Evolutionary conservation across 2,797 vertebrate species (phyloP), one percentile per base, ranked within the genome.

Genomic region (Numenius phaeopus): DNA sequence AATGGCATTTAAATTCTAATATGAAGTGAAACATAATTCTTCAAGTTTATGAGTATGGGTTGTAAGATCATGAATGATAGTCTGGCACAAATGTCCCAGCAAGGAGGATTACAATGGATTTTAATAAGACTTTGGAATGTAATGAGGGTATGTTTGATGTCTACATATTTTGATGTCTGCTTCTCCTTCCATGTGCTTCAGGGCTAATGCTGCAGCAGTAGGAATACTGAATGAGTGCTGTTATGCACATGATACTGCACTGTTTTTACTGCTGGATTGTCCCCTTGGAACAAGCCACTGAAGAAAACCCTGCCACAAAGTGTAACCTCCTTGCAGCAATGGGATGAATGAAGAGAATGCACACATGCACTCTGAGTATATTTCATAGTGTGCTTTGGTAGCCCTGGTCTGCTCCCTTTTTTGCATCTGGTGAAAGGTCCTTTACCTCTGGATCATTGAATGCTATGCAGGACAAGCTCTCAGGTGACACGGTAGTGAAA

Each of bases 101-200:
- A 91, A 85, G 67, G 37, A 85, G 57, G 40, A 92, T 87, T 87
- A 83, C 12, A 52, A 37, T n/a, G 44, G 72, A 69, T 91, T 95
- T 90, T 80, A 58, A 61, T 66, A 79, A 58, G 32, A n/a, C 19
- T 85, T 91, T n/a, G 14, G 34, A 94, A 89, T 54, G 44, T 65
- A 72, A 67, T 65, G 58, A 78, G 15, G 5, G 16, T 72, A 58
- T 32, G 75, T 94, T 47, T 58, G 52, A 78, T 67, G 30, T 71
- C 59, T 69, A 29, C 18, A 3, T 61, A 39, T 70, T 77, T 54
- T 49, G 15, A 2, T 75, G 61, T 52, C 39, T 77, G 22, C 9
- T 57, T 81, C 29, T n/a, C 8, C 39, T 54, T 79, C 65, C 34
- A 3, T 5, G 14, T 39, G 14, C 13, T 66, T 29, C 52, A 71